Evolutionary conservation across 2,888 invertebrate genomes (phyloP), one percentile per base, ranked within the genome.

Genomic region (Eristalis pertinax): DNA sequence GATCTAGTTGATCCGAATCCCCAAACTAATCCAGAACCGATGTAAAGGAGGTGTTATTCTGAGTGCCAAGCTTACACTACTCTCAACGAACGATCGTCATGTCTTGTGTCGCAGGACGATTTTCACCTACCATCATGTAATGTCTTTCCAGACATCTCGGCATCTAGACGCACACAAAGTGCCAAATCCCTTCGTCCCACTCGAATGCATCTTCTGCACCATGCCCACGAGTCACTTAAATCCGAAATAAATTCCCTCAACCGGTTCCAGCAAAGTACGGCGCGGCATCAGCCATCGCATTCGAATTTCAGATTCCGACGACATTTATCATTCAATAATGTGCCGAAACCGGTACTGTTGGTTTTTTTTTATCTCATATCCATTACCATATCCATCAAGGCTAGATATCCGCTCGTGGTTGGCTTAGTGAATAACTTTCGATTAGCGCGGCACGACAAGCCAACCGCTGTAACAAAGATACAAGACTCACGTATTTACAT

Each of bases 401-500:
- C 50, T 50, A 50, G 7, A 19, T 19, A 50, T 8, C 50, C 19
- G 50, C 50, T 50, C 50, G 50, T 50, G 50, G 50, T 19, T 19
- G 19, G 26, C 0, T 26, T n/a, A 4, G 5, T 24, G 26, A 60
- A 60, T 60, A 60, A 60, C 60, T 60, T 60, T 60, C 60, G 60
- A 60, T 60, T 60, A 26, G 15, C 26, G 5, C 24, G 60, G 26
- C 60, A 60, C 60, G 60, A 60, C 15, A 26, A 15, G 26, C 0
- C 7, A 26, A 43, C 7, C 29, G 22, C 11, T 32, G 8, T 62
- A 63, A 63, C 63, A 63, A 63, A 32, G 1, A 50, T n/a, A n/a
- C n/a, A n/a, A n/a, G n/a, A 5, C 50, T 19, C 29, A 22, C 32
- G 32, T 35, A 65, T 65, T 65, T 65, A 35, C 64, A 65, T 65